Base-by-base conservation (phyloP, 2,113 vertebrate species). In the Eonycteris spelaea region DNA sequence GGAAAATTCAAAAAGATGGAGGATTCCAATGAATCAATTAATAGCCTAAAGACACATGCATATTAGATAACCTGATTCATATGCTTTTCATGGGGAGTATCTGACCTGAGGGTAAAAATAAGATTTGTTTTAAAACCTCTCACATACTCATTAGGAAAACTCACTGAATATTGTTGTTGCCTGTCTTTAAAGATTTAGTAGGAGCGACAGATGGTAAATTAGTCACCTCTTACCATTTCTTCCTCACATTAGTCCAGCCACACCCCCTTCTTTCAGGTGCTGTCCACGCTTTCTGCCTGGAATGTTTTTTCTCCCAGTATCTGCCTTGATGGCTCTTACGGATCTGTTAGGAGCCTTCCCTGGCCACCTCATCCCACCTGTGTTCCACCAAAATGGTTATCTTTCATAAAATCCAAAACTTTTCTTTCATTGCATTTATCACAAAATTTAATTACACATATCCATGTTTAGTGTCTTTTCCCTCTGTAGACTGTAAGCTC, bases 1-100 rank as follows among this genome's bases (percentile, higher is more conserved):
- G 26, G 63, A 93, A 94, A 96, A 93, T 48, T 79, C 2, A 59
- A 83, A 94, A 97, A 86, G 45, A 85, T 30, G 15, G 82, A 84
- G 22, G 89, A 1, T 90, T 68, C n/a, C 45, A 63, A 65, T 77
- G 71, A 96, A 85, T 80, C 45, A 78, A 59, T 48, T 68, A 63
- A 59, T 35, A 95, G 30, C n/a, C 63, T 74, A 74, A 88, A 91
- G 86, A 80, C 24, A 91, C 48, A n/a, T 89, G 61, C n/a, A 92
- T 79, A 92, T 84, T 79, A 94, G 82, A 95, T 86, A 67, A 38
- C 55, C 15, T 35, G 48, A 87, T 45, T 68, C 33, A 8, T 35
- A 57, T 10, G n/a, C 61, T 55, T 86, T 93, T 86, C 45, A 16
- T 24, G 24, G 16, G 15, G 1, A 74, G 1, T 80, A 57, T 48